phyloP scores from a whole-genome alignment of 2,888 invertebrate species.

The Torymus tubicola region DNA sequence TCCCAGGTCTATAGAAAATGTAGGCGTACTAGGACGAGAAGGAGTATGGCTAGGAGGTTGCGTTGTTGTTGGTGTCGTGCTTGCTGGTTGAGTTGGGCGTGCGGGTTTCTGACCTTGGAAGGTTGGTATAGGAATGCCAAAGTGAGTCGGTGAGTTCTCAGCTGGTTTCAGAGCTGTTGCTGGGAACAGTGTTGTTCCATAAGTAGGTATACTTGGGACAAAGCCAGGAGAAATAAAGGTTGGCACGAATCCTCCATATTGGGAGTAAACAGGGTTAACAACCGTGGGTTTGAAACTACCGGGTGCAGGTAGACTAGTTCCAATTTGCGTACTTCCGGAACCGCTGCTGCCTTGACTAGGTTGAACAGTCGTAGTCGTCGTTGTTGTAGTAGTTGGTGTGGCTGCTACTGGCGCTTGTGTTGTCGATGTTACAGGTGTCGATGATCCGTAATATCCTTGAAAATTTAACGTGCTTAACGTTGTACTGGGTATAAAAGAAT shows the following conservation, averaged over 20 bases:
- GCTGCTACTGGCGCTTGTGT: slow-evolving; percentile 16
- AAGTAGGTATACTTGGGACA: slow-evolving; percentile 60
- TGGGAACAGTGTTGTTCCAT: slow-evolving; percentile 53
- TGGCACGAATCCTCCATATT: slow-evolving; percentile 70
- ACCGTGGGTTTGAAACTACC: neutral
- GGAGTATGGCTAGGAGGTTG: slow-evolving; percentile 26
- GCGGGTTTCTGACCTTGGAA: slow-evolving; percentile 60
- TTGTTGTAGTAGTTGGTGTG: neutral
- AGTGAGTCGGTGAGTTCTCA: slow-evolving; percentile 69
- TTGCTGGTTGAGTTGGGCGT: slow-evolving; percentile 32
- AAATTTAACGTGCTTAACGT: slow-evolving; percentile 8
- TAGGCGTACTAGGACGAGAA: slow-evolving; percentile 56
- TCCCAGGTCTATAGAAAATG: slow-evolving; percentile 57
- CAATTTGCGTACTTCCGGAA: slow-evolving; percentile 61
- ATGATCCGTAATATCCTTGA: slow-evolving; percentile 40
- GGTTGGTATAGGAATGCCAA: slow-evolving; percentile 69
- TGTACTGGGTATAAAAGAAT: slow-evolving; percentile 5
- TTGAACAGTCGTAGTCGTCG: slow-evolving; percentile 47
- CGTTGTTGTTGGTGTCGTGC: slow-evolving; percentile 11
- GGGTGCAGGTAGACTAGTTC: slow-evolving; percentile 57
- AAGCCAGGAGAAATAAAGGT: slow-evolving; percentile 57
- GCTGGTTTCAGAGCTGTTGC: slow-evolving; percentile 50
- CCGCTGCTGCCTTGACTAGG: slow-evolving; percentile 57
- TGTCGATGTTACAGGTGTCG: slow-evolving; percentile 18
- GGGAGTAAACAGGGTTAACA: slow-evolving; percentile 59